These are phyloP conservation scores for Phalacrocorax carbo DNA, from an alignment of 2,113 vertebrate genomes.

Conservation along the genomic window DNA sequence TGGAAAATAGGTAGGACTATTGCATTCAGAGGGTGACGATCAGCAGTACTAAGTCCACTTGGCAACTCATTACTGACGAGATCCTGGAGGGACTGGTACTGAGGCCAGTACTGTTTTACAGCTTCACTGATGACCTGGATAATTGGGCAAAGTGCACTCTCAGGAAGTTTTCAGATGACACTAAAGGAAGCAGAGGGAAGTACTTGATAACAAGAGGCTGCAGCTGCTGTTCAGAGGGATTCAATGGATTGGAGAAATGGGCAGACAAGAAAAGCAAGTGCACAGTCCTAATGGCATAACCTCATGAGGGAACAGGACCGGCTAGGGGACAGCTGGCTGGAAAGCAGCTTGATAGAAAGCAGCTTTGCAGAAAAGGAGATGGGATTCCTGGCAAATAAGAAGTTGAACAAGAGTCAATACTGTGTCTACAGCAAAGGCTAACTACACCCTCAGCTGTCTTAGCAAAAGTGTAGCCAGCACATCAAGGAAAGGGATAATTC, in stretches of 20 bases:
- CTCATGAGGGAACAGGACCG: not conserved
- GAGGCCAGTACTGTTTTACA: not conserved
- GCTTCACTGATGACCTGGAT: not conserved
- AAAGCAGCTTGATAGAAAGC: not conserved
- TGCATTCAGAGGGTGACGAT: not conserved
- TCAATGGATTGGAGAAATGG: not conserved
- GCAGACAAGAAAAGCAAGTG: not conserved
- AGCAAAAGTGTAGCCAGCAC: not conserved
- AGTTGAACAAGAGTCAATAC: accelerated
- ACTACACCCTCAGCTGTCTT: not conserved
- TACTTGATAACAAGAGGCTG: not conserved
- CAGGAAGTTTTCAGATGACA: not conserved
- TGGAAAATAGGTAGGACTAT: not conserved
- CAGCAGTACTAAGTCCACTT: not conserved
- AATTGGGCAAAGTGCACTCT: not conserved
- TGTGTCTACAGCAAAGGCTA: not conserved
- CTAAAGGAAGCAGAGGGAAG: not conserved
- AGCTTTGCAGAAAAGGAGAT: not conserved
- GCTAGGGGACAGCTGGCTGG: not conserved
- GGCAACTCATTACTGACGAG: not conserved
- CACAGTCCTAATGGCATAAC: not conserved
- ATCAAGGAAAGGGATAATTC: not conserved
- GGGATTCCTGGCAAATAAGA: not conserved
- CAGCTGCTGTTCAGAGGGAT: slow-evolving; percentile 4
- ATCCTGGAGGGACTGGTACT: not conserved